Evolutionary conservation across 2,888 invertebrate species (phyloP).

Genomic region (Lithophane ornitopus): DNA sequence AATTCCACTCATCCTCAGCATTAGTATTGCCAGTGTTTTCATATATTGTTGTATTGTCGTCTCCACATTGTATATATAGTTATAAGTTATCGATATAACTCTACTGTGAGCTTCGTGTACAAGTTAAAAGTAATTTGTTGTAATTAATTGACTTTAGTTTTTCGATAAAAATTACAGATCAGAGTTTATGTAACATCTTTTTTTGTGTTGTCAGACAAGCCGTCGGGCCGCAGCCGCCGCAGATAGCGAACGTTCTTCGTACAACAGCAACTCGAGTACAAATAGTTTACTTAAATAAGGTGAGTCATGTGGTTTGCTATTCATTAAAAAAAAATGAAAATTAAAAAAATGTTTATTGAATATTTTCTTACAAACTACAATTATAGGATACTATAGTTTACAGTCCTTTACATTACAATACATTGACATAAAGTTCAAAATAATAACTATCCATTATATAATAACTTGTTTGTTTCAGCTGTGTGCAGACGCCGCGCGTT

Average conservation of each 20-base stretch:
- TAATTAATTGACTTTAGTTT: not conserved
- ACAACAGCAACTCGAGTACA: conserved; percentile 53
- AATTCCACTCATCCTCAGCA: not conserved
- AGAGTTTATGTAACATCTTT: not conserved
- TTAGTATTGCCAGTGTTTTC: too few relatives aligned
- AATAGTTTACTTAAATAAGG: conserved; percentile 60
- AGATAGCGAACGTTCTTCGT: conserved; percentile 46
- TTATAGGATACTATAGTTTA: not conserved
- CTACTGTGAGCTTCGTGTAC: not conserved
- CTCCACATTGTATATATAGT: too few relatives aligned
- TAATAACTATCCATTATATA: not conserved
- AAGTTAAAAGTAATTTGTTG: not conserved
- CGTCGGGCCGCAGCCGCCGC: conserved; percentile 52
- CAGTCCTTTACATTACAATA: conserved; percentile 6
- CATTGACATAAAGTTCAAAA: conserved; percentile 1
- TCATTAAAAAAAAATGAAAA: not conserved
- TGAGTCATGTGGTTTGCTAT: conserved; percentile 19
- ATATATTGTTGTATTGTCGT: too few relatives aligned
- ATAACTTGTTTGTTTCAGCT: conserved; percentile 65
- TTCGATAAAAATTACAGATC: not conserved
- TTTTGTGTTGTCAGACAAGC: conserved; percentile 28
- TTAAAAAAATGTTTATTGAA: conserved; percentile 7
- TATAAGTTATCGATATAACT: not conserved
- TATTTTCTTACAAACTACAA: not conserved
- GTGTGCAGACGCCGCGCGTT: conserved; percentile 54